Conservation (phyloP, 2,888 invertebrate genomes). For the Anthrax anthrax region DNA sequence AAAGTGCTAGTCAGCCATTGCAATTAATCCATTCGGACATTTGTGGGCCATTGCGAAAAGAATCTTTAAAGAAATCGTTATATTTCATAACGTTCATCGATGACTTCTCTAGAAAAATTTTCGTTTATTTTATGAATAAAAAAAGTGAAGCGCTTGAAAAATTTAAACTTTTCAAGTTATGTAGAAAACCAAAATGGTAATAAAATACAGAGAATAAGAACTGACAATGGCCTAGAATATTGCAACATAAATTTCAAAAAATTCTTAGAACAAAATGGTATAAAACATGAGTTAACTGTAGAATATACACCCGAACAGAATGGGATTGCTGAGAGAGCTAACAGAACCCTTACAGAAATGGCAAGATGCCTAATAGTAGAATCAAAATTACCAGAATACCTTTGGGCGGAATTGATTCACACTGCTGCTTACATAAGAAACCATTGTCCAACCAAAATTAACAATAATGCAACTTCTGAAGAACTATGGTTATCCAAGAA, state of each 20-base stretch:
- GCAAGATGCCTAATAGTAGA: conserved; percentile 12
- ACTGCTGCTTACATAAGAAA: conserved; percentile 14
- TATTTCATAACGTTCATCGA: conserved; percentile 7
- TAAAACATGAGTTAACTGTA: conserved; percentile 12
- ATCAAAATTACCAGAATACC: no score
- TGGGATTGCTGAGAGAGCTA: no score
- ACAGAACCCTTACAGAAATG: conserved; percentile 12
- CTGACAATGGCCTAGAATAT: conserved; percentile 10
- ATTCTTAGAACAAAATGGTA: conserved; percentile 9
- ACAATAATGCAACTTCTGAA: background rate
- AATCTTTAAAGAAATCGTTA: conserved; percentile 6
- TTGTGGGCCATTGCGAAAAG: conserved; percentile 8
- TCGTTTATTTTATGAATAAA: conserved; percentile 6
- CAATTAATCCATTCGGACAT: conserved; percentile 11
- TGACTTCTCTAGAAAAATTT: no score
- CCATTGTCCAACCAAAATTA: conserved; percentile 10
- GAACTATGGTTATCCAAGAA: background rate
- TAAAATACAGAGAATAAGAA: conserved; percentile 9
- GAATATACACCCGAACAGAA: conserved; percentile 15
- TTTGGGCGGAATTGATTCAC: conserved; percentile 14
- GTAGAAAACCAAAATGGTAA: conserved; percentile 7
- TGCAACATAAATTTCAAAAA: conserved; percentile 10
- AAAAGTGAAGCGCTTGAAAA: conserved; percentile 10
- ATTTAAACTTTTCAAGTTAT: conserved; percentile 7
- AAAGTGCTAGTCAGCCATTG: background rate